Evolutionary conservation across 92 coral and sea anemone species (phyloP), one percentile per base, ranked within the genome.

Genomic region (Bergia puertoricense): DNA sequence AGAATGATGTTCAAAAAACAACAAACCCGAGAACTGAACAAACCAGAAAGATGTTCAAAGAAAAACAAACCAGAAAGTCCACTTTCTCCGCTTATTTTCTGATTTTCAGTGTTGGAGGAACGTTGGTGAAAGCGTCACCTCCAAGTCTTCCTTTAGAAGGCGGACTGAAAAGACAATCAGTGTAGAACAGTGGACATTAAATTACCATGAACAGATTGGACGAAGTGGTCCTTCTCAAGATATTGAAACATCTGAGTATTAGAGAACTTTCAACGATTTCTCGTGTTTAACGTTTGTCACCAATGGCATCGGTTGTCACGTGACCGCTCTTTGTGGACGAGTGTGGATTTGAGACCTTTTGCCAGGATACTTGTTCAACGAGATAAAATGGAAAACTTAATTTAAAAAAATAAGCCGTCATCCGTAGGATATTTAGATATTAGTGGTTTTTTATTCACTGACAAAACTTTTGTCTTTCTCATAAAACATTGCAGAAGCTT

Each of bases 371-470:
- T 92, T 38, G 23, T 41, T 30, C 89, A 79, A 82, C 75, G 88
- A n/a, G 86, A 15, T 66, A 82, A 50, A 59, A 68, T 94, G 38
- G 83, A 88, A 59, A 45, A 81, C 15, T 75, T 90, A 20, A 86
- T 85, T 30, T 30, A 30, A 40, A 42, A 74, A 37, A 82, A 15
- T 42, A 88, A 90, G 5, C 76, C 92, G 71, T 85, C 90, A 8
- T 74, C 88, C 54, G 89, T 92, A 10, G 68, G 38, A 8, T 79
- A 82, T 40, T 76, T 94, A 62, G 96, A 94, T 81, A 46, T 94
- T 81, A 94, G 94, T 78, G 96, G 94, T 13, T 92, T 94, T 81
- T 76, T 84, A 14, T 37, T 94, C 54, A 68, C 96, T 10, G 88
- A 88, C 23, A 85, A 62, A 30, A 81, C 83, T 41, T 88, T 94